Conservation (phyloP, 2,113 vertebrate genomes). For the Ammospiza caudacuta region DNA sequence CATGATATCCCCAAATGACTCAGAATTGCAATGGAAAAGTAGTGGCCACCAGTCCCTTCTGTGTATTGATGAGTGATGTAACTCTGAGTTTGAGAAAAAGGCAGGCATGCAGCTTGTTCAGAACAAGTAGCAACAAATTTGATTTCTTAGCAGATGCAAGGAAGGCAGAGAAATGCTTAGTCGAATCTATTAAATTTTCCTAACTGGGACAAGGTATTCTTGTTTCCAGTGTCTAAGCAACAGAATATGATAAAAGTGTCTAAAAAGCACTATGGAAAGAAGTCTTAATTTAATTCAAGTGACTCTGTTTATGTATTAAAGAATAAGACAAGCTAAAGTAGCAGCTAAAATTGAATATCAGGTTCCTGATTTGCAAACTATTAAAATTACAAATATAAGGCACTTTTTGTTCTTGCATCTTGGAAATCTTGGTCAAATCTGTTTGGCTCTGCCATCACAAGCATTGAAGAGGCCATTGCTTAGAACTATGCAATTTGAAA, state of each 20-base stretch:
- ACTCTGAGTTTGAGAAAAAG: neutral
- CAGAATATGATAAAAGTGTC: neutral
- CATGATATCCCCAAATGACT: neutral
- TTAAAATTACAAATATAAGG: neutral
- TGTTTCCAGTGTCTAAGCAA: neutral
- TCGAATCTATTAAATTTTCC: neutral
- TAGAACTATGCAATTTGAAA: neutral
- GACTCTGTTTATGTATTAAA: neutral
- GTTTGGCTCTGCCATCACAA: neutral
- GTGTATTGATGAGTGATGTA: neutral
- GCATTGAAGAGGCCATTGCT: neutral
- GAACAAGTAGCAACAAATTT: neutral
- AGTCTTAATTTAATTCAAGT: neutral
- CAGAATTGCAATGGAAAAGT: neutral
- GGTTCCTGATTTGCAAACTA: neutral
- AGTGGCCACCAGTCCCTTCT: neutral
- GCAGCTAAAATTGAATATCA: neutral
- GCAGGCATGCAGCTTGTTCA: neutral
- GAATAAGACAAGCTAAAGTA: neutral
- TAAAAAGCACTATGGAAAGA: neutral
- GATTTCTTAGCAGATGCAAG: neutral
- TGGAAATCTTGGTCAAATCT: neutral
- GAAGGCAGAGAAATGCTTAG: neutral
- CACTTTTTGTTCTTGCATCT: neutral
- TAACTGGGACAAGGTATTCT: neutral